Evolutionary conservation across 2,797 vertebrate species (phyloP).

Genomic region (Synanceia verrucosa): DNA sequence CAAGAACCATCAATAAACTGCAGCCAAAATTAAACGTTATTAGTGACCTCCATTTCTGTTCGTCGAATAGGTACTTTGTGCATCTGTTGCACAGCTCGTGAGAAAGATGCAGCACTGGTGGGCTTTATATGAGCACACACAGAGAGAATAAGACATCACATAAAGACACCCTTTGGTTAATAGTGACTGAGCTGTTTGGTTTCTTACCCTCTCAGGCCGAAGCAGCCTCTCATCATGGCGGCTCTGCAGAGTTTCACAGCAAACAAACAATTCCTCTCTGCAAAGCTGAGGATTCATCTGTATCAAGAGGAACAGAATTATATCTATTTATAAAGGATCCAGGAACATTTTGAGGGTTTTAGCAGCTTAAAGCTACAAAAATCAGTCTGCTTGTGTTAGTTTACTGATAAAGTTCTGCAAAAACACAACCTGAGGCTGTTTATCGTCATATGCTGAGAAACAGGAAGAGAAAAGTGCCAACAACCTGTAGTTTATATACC

Average conservation of each 20-base stretch:
- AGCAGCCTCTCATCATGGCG: conserved; percentile 33
- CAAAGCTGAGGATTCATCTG: not conserved
- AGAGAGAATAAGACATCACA: conserved; percentile 43
- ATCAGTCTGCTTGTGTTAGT: no score
- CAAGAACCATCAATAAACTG: not conserved
- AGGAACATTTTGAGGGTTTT: not conserved
- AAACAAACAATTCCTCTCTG: conserved; percentile 3
- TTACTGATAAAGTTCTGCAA: no score
- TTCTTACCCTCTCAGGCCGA: conserved; percentile 8
- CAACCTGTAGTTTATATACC: no score
- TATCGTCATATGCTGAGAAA: not conserved
- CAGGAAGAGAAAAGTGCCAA: not conserved
- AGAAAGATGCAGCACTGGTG: not conserved
- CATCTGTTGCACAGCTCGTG: not conserved
- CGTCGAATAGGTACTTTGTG: not conserved
- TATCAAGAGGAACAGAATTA: not conserved
- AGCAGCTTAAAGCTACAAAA: no score
- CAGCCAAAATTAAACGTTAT: not conserved
- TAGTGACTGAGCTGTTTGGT: conserved; percentile 7
- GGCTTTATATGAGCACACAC: not conserved
- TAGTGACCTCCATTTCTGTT: not conserved
- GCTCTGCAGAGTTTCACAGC: conserved; percentile 28
- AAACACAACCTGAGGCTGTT: not conserved
- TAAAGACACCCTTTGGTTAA: conserved; percentile 7
- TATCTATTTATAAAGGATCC: not conserved